These are phyloP conservation scores for Syngnathus floridae DNA, from an alignment of 2,113 vertebrate genomes.

Conservation along the genomic window DNA sequence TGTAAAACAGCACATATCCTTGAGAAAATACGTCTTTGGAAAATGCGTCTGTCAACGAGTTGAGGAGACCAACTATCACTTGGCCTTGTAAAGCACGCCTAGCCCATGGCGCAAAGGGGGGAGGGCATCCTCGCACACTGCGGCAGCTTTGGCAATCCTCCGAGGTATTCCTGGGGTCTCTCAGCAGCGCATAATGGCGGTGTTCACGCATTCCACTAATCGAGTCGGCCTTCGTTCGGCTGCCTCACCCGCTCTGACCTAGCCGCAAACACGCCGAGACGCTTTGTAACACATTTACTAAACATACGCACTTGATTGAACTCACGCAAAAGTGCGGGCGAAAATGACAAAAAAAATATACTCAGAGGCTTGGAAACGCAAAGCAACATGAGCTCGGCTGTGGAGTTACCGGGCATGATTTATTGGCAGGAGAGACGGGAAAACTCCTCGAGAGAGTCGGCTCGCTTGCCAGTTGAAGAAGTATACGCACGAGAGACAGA, in stretches of 20 bases:
- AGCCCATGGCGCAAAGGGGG: slow-evolving; percentile 28
- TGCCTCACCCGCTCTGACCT: slow-evolving; percentile 33
- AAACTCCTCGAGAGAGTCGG: slow-evolving; percentile 14
- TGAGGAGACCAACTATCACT: slow-evolving; percentile 36
- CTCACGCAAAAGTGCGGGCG: slow-evolving; percentile 1
- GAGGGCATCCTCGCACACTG: slow-evolving; percentile 28
- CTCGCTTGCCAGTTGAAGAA: slow-evolving; percentile 12
- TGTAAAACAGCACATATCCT: slow-evolving; percentile 5
- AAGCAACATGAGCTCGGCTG: too few relatives aligned
- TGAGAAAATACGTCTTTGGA: slow-evolving; percentile 27
- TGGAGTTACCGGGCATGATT: slow-evolving; percentile 9
- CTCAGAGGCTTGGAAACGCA: not conserved
- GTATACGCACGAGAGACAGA: slow-evolving; percentile 7
- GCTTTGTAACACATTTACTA: not conserved
- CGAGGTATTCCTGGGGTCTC: slow-evolving; percentile 43
- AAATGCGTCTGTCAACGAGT: slow-evolving; percentile 26
- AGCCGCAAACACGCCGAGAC: slow-evolving; percentile 21
- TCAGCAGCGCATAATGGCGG: slow-evolving; percentile 38
- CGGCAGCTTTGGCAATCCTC: slow-evolving; percentile 41
- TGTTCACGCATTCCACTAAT: slow-evolving; percentile 45
- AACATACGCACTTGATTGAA: not conserved
- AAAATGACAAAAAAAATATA: slow-evolving; percentile 12
- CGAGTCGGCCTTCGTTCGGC: slow-evolving; percentile 31
- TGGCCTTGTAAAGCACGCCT: slow-evolving; percentile 39
- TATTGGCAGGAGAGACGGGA: slow-evolving; percentile 25